A percentile compares a stretch with the other conserved stretches of the same genome.
phyloP scores from a whole-genome alignment of 2,888 invertebrate genomes.

The Cremastinae sp. region DNA sequence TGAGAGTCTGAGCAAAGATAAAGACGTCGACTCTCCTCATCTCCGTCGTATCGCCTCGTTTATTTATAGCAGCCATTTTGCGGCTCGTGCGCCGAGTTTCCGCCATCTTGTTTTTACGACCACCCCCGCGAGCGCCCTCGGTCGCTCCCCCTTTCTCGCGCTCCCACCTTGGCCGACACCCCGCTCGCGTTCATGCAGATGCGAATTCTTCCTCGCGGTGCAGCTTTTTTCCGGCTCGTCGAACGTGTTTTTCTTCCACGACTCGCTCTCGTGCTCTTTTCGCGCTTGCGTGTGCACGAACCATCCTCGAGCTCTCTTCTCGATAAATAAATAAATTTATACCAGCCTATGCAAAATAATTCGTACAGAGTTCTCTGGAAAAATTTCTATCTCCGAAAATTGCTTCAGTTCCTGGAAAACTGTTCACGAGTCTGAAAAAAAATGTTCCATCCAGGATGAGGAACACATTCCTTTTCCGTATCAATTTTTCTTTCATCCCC shows the following conservation, averaged over 20 bases:
- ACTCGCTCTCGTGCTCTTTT: too few species aligned
- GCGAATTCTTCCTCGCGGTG: conserved; percentile 65
- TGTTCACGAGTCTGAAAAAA: not conserved
- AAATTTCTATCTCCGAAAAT: too few species aligned
- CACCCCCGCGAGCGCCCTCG: conserved; percentile 64
- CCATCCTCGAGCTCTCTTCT: too few species aligned
- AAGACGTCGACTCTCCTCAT: not conserved
- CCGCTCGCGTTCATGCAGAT: conserved; percentile 65
- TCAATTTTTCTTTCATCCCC: conserved; percentile 18
- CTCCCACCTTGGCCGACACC: conserved; percentile 38
- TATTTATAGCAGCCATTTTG: conserved; percentile 77
- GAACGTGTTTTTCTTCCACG: too few species aligned
- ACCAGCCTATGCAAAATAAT: too few species aligned
- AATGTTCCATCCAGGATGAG: conserved; percentile 8
- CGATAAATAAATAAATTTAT: too few species aligned
- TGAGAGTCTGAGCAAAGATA: too few species aligned
- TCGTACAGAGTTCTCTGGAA: too few species aligned
- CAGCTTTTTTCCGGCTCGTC: not conserved
- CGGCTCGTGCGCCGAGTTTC: conserved; percentile 66
- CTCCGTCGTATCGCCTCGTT: conserved; percentile 62
- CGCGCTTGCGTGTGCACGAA: not conserved
- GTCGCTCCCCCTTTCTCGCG: conserved; percentile 48
- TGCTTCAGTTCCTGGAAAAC: not conserved
- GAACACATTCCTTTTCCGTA: not conserved
- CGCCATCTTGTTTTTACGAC: conserved; percentile 78